These are phyloP conservation scores for Chaenodraco wilsoni DNA, from an alignment of 2,797 vertebrate genomes.

Conservation along the genomic window DNA sequence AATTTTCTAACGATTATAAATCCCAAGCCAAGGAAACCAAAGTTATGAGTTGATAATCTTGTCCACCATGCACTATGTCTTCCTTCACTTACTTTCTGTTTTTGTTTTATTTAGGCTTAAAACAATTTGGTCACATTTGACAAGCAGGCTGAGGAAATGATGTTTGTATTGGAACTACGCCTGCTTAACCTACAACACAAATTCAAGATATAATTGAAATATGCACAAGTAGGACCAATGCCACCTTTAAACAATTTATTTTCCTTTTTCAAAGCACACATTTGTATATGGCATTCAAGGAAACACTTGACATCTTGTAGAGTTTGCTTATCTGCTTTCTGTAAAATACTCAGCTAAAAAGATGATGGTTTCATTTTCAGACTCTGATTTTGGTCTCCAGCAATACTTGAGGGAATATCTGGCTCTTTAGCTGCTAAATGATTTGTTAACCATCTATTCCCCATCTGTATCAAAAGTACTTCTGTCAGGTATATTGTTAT, in stretches of 20 bases:
- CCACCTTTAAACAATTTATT: constrained; percentile 20
- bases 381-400: background rate
- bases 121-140: constrained; percentile 65
- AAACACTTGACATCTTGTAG: constrained; percentile 11
- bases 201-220: constrained; percentile 37
- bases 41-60: constrained; percentile 31
- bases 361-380: background rate
- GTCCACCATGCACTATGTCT: constrained; percentile 37
- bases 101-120: constrained; percentile 35
- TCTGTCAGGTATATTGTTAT: background rate
- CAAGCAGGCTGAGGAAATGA: constrained; percentile 28
- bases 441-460: background rate
- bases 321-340: background rate
- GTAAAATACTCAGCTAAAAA: background rate
- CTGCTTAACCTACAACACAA: constrained; percentile 44
- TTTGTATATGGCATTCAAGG: constrained; percentile 9
- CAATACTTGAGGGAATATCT: background rate
- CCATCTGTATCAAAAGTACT: constrained; percentile 1
- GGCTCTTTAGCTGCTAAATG: background rate
- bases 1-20: constrained; percentile 35
- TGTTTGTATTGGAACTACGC: constrained; percentile 7
- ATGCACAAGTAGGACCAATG: constrained; percentile 34
- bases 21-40: constrained; percentile 21
- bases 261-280: constrained; percentile 31
- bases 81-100: constrained; percentile 26